These are phyloP conservation scores for Nannospalax galili DNA, from an alignment of 2,113 vertebrate species.

Conservation along the genomic window DNA sequence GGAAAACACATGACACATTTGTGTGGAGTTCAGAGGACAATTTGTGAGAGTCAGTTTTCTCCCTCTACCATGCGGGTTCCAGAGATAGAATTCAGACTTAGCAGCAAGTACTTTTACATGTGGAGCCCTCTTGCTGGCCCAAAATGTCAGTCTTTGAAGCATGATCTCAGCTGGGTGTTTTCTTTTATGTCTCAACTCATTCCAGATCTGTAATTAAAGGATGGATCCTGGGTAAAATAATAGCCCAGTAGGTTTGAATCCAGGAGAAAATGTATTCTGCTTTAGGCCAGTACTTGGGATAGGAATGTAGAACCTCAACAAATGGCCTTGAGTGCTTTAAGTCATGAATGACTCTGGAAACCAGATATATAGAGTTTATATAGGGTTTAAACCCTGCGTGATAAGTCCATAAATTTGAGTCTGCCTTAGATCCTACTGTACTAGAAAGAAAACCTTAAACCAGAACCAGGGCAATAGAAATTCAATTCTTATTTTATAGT, in stretches of 20 bases:
- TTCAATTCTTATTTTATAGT: not conserved
- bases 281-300: not conserved
- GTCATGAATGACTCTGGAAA: not conserved
- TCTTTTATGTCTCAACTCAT: not conserved
- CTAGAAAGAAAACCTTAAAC: constrained; percentile 1
- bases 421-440: not conserved
- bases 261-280: not conserved
- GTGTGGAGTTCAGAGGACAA: not conserved
- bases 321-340: not conserved
- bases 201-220: not conserved
- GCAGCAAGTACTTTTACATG: not conserved
- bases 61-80: not conserved
- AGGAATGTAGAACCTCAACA: not conserved
- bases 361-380: not conserved
- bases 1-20: too few species aligned
- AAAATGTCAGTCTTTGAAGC: constrained; percentile 48
- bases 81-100: not conserved
- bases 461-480: not conserved
- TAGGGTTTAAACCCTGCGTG: not conserved
- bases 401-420: not conserved
- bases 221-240: not conserved
- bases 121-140: too few species aligned
- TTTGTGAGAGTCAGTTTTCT: not conserved
- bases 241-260: not conserved
- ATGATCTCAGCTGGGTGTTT: constrained; percentile 16